phyloP scores from a whole-genome alignment of 2,888 invertebrate species.

The Azorinus chamasolen region DNA sequence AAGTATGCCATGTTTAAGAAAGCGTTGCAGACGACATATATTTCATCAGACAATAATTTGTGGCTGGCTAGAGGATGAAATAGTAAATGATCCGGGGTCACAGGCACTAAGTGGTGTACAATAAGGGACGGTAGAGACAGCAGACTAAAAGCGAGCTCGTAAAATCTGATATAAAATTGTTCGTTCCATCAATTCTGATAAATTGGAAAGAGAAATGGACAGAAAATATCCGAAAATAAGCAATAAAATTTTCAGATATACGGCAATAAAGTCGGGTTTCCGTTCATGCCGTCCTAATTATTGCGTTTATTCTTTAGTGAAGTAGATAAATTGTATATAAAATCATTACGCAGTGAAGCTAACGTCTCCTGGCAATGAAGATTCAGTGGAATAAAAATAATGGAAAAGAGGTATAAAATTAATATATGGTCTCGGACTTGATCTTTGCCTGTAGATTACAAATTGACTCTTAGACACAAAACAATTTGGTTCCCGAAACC shows the following conservation, averaged over 20 bases:
- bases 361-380: constrained; percentile 38
- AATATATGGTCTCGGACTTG: constrained; percentile 34
- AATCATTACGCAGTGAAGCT: constrained; percentile 58
- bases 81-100: constrained; percentile 63
- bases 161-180: constrained; percentile 69
- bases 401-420: constrained; percentile 55
- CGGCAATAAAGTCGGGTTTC: constrained; percentile 54
- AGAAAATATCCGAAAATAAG: constrained; percentile 69
- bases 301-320: constrained; percentile 26
- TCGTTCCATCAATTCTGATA: constrained; percentile 61
- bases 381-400: constrained; percentile 40
- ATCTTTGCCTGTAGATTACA: no score
- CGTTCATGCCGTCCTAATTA: constrained; percentile 54
- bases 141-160: constrained; percentile 67
- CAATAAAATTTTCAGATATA: constrained; percentile 67
- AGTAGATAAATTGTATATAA: constrained; percentile 68
- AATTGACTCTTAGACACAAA: no score
- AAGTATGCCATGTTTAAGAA: no score
- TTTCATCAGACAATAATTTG: no score
- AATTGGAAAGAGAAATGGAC: constrained; percentile 64
- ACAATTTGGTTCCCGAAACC: no score
- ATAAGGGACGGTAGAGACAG: constrained; percentile 56
- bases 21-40: no score
- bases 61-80: constrained; percentile 9
- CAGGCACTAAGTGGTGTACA: constrained; percentile 48